Percentiles rank a stretch among this genome's conserved stretches.
Evolutionary conservation across 2,888 invertebrate species (phyloP).

Genomic region (Noctua comes): DNA sequence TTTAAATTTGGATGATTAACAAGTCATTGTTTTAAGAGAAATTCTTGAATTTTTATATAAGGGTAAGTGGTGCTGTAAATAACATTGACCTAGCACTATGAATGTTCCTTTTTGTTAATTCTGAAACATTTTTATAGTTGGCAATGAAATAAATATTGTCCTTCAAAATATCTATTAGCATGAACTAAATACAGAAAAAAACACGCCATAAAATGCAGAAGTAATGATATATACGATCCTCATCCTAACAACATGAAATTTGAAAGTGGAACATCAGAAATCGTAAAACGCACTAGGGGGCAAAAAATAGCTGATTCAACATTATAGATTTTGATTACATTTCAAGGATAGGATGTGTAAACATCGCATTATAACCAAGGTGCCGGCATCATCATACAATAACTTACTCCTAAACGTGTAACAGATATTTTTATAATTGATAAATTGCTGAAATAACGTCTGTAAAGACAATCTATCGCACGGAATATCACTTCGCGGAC

Average conservation of each 20-base stretch:
- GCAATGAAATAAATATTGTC: constrained; percentile 4
- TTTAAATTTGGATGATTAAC: neutral
- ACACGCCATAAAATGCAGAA: neutral
- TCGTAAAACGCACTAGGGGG: constrained; percentile 52
- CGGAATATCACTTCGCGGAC: constrained; percentile 50
- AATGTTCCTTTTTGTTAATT: neutral
- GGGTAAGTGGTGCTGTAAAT: neutral
- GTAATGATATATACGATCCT: neutral
- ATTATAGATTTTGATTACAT: constrained; percentile 51
- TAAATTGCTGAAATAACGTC: constrained; percentile 46
- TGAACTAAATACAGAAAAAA: constrained; percentile 9
- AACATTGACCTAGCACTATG: neutral
- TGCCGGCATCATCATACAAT: constrained; percentile 75
- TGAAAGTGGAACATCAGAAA: constrained; percentile 44
- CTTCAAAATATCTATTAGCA: constrained; percentile 18
- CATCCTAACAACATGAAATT: neutral
- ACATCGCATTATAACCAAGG: constrained; percentile 84
- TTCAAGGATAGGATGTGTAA: constrained; percentile 81
- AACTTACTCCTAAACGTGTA: constrained; percentile 7
- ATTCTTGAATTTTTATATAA: neutral
- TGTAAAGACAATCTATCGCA: constrained; percentile 34
- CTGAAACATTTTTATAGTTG: neutral
- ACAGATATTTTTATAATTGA: constrained; percentile 44
- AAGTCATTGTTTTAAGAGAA: neutral
- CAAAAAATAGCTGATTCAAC: constrained; percentile 25